Base-by-base conservation (phyloP, 2,797 vertebrate species). In the Ctenosaura bakeri region DNA sequence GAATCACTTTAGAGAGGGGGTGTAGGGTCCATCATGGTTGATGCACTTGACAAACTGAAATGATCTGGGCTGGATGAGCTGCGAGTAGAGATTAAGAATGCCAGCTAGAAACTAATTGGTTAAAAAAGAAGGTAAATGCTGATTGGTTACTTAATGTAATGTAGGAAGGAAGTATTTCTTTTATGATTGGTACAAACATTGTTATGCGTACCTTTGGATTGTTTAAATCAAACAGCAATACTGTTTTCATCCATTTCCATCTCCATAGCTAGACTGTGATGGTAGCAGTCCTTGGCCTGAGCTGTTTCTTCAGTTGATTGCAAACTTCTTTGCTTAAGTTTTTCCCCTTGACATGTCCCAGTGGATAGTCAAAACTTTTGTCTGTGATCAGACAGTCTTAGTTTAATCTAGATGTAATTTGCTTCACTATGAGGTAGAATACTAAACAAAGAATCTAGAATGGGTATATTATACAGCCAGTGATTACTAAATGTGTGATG, bases 291-390 rank as follows among this genome's bases (percentile, higher is more conserved):
- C 64, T 14, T 77, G 22, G 26, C 12, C 22, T 29, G 35, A 26
- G 12, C 1, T 22, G 16, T 52, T 86, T 69, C 18, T 20, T 50
- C 87, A 50, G n/a, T 32, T 18, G n/a, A 42, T 29, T 71, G 35
- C 38, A 38, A 62, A 50, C 10, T 59, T 83, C 52, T 74, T 66
- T 84, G 56, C 56, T 73, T 50, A 6, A 6, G 18, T 77, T 69
- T 42, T 74, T 56, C 20, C 32, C 26, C 24, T 6, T 86, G 52
- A 46, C 24, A 73, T 54, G 22, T 1, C 79, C 82, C 89, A n/a
- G 89, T 81, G 79, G 7, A 18, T 32, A 74, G 3, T 14, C 86
- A 83, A 54, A 91, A 38, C n/a, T 5, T 3, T 66, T 90, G 90
- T 78, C n/a, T 14, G 1, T 24, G 80, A 18, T 42, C 54, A 87